A percentile compares a stretch with the other conserved stretches of the same genome.
Conservation (phyloP, 1,140 invertebrate genomes). For the Cotesia typhae region DNA sequence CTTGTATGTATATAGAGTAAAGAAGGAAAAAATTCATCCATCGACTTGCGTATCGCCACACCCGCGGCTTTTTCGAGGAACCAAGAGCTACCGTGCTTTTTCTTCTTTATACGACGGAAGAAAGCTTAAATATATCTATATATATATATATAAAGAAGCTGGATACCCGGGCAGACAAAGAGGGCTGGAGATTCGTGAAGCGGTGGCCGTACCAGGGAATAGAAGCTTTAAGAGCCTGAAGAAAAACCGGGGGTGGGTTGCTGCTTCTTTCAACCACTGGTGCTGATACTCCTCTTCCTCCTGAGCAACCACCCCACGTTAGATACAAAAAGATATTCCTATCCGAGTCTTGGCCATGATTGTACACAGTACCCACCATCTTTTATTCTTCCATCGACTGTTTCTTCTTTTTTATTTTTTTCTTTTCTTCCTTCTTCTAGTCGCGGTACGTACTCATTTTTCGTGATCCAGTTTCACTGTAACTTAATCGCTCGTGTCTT, state of each 20-base stretch:
- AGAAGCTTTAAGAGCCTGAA: slow-evolving; percentile 29
- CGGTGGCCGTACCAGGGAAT: slow-evolving; percentile 25
- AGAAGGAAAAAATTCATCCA: slow-evolving; percentile 17
- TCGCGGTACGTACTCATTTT: slow-evolving; percentile 13
- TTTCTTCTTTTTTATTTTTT: slow-evolving; percentile 17
- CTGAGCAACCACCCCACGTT: slow-evolving; percentile 5
- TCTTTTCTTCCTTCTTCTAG: neutral
- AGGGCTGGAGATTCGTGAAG: slow-evolving; percentile 39
- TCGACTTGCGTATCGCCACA: slow-evolving; percentile 26
- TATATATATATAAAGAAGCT: slow-evolving; percentile 25
- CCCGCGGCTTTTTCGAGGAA: slow-evolving; percentile 30
- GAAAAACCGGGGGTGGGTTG: slow-evolving; percentile 27
- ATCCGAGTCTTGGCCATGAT: slow-evolving; percentile 34
- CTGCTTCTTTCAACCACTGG: slow-evolving; percentile 6
- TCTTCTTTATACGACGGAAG: slow-evolving; percentile 33
- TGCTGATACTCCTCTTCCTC: too few species aligned
- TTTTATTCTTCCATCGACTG: neutral
- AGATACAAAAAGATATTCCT: slow-evolving; percentile 42
- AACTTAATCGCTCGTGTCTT: slow-evolving; percentile 5
- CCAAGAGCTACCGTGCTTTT: slow-evolving; percentile 8
- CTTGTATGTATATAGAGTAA: too few species aligned
- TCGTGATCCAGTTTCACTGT: slow-evolving; percentile 8
- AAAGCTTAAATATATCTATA: slow-evolving; percentile 35
- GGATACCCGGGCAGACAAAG: slow-evolving; percentile 37
- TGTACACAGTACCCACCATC: slow-evolving; percentile 17